Base-by-base conservation (phyloP, 2,888 invertebrate species). In the Theretra japonica region DNA sequence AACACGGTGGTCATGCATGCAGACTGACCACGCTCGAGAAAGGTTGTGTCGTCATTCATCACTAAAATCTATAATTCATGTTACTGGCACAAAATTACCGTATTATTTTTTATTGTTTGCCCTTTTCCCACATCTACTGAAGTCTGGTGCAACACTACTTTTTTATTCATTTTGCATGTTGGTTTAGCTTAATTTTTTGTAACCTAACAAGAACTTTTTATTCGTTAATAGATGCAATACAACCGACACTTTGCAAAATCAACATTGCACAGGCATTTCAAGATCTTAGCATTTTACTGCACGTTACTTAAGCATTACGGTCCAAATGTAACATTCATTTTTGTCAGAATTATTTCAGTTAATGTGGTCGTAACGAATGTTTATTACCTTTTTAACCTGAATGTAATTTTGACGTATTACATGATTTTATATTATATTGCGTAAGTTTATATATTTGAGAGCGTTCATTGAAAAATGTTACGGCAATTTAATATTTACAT, bases 271-370 rank as follows among this genome's bases (percentile, higher is more conserved):
- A 48, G 7, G 23, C 23, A 65, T 62, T 33, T 48, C 23, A 23
- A 65, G 48, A 48, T 41, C 41, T 65, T 65, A 62, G 21, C 33
- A 62, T 1, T 60, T 7, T 48, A 48, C 21, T 48, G 65, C 23
- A 48, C 62, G 41, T 62, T 62, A 48, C 23, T 48, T 21, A 48
- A 65, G 41, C 17, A 65, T 65, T 48, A 65, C 41, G 48, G 15
- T 62, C 23, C 17, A 65, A 48, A 23, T 41, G 23, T 65, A 23
- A 48, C 41, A 48, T 41, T 23, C 41, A 65, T 23, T 48, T 48
- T 65, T n/a, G 53, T 65, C 23, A 41, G 41, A 48, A 65, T 62
- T 62, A 65, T 41, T 17, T 23, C 41, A 23, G 3, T 33, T 7
- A n/a, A 41, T 41, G 17, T 41, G 41, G 65, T 23, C 21, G 41